Evolutionary conservation across 2,113 vertebrate genomes (phyloP).

Genomic region (Chunga burmeisteri): DNA sequence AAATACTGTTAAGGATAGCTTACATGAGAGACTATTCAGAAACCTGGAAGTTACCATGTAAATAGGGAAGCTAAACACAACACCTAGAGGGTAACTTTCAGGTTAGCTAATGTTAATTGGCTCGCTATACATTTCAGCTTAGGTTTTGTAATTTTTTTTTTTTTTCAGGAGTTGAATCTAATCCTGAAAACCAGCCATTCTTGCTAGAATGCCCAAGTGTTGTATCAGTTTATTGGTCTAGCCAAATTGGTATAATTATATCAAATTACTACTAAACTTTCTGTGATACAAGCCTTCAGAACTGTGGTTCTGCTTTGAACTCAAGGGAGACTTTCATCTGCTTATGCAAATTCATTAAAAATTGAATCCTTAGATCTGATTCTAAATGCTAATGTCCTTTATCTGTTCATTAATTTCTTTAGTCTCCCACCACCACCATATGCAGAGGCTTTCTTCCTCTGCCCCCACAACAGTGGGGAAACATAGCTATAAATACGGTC

Average conservation of each 20-base stretch:
- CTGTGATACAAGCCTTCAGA: neutral
- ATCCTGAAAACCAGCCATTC: neutral
- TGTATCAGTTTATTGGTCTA: neutral
- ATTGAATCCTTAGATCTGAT: neutral
- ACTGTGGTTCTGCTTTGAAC: neutral
- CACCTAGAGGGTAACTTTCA: neutral
- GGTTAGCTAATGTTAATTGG: neutral
- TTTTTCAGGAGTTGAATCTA: neutral
- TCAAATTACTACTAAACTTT: neutral
- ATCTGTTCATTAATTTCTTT: neutral
- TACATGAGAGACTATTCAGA: neutral
- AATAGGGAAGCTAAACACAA: neutral
- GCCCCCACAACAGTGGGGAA: neutral
- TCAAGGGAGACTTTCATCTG: neutral
- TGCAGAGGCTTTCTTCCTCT: neutral
- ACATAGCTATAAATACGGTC: neutral
- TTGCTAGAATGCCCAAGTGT: neutral
- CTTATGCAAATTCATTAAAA: neutral
- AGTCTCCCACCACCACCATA: neutral
- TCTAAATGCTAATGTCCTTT: neutral
- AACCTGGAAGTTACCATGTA: neutral
- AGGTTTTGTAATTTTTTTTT: neutral
- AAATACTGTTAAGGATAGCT: neutral
- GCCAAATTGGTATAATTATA: neutral
- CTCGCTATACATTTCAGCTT: neutral